Evolutionary conservation across 2,113 vertebrate species (phyloP), one percentile per base, ranked within the genome.

Genomic region (Thalassoma bifasciatum): DNA sequence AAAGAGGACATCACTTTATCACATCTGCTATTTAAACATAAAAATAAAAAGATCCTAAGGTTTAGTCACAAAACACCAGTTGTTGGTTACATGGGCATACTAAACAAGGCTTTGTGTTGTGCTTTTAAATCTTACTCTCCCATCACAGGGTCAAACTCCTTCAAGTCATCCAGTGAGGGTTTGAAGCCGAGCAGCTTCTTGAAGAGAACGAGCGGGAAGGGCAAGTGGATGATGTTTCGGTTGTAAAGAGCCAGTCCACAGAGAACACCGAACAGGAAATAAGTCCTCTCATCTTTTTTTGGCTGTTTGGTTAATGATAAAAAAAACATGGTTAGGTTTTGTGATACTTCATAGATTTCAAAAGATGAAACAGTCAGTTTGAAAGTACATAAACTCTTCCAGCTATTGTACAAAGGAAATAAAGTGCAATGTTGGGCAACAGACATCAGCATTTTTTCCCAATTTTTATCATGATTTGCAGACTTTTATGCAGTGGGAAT

Each of bases 181-280:
- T 90, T 93, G 80, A 87, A 51, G 10, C 68, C 23, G n/a, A 93
- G 57, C 80, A 95, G 86, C 89, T 94, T 95, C 83, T 94, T 95
- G 82, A 92, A 95, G 56, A 93, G 75, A 40, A 79, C 92, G 42
- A 90, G 56, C 1, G 94, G 93, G 58, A 94, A 92, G 1, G 80
- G 91, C 65, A 95, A 51, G 60, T 91, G 50, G 62, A 93, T 49
- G 3, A 89, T 88, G 69, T 86, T 81, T 49, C 72, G 17, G 70
- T 93, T 94, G 79, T 86, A 90, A 36, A 94, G 60, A 46, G 91
- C 90, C 61, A 95, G 72, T 13, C 94, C 94, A 24, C 89, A 94
- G 47, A 95, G 75, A 36, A 94, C 5, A 4, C 95, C 95, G 73
- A 95, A 93, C 67, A 94, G 79, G 81, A 90, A 95, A 75, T 96